Evolutionary conservation across 1,140 invertebrate genomes (phyloP).

Genomic region (Achatina immaculata): DNA sequence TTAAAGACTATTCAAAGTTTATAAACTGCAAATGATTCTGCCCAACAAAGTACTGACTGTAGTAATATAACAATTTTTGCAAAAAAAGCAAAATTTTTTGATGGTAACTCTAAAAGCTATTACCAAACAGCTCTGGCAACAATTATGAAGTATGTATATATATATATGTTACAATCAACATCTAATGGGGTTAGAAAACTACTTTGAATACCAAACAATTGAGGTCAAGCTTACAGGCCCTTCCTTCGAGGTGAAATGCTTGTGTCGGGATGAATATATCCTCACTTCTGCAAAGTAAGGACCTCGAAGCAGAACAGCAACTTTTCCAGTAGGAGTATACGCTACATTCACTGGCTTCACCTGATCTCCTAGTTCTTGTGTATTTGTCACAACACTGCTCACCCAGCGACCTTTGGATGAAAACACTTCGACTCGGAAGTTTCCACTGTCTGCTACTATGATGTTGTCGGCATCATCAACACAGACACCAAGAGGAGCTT

Average conservation of each 20-base stretch:
- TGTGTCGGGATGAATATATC: conserved; percentile 44
- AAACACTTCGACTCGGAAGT: conserved; percentile 98
- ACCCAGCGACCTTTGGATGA: conserved; percentile 54
- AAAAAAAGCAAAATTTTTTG: too few species aligned
- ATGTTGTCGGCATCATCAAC: conserved; percentile 97
- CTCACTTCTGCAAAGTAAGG: conserved; percentile 61
- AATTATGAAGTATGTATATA: background rate
- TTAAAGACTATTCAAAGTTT: too few species aligned
- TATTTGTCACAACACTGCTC: conserved; percentile 51
- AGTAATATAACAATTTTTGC: too few species aligned
- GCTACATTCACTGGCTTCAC: conserved; percentile 63
- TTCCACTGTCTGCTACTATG: conserved; percentile 96
- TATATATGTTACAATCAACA: background rate
- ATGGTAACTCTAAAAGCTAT: too few species aligned
- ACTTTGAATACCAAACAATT: background rate
- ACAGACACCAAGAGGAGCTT: conserved; percentile 96
- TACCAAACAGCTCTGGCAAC: too few species aligned
- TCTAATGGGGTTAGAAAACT: background rate
- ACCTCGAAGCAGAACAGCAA: conserved; percentile 60
- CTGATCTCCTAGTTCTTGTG: conserved; percentile 51
- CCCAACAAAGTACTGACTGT: too few species aligned
- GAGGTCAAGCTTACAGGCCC: conserved; percentile 18
- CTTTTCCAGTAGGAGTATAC: conserved; percentile 56
- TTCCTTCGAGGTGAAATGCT: background rate
- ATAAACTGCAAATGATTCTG: too few species aligned